These are phyloP conservation scores for Melieria crassipennis DNA, from an alignment of 2,888 invertebrate species.

Conservation along the genomic window DNA sequence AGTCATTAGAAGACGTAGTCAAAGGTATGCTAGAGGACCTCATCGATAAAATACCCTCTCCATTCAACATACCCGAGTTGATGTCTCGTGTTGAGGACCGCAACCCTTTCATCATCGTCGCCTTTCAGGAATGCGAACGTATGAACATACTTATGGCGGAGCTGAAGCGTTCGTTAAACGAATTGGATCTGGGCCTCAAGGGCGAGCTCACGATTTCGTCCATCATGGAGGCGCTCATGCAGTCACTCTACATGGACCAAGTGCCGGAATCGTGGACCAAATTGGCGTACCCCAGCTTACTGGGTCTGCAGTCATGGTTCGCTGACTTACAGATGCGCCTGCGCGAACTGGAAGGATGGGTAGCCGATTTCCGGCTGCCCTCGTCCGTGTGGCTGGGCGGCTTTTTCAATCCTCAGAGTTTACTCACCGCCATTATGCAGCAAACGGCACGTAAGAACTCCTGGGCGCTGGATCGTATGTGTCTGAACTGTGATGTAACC, in stretches of 20 bases:
- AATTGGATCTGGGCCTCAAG: conserved; percentile 89
- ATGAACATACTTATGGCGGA: conserved; percentile 90
- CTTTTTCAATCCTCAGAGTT: conserved; percentile 96
- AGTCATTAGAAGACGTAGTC: conserved; percentile 79
- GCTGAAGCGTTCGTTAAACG: conserved; percentile 82
- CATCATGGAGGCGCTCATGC: conserved; percentile 90
- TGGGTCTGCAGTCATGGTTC: conserved; percentile 87
- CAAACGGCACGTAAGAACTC: conserved; percentile 95
- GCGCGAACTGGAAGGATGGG: conserved; percentile 87
- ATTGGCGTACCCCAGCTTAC: conserved; percentile 87
- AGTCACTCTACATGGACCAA: conserved; percentile 86
- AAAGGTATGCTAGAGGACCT: conserved; percentile 84
- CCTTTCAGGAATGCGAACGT: conserved; percentile 92
- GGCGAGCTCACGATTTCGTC: conserved; percentile 93
- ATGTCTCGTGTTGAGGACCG: conserved; percentile 88
- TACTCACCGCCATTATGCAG: conserved; percentile 97
- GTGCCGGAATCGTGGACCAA: conserved; percentile 89
- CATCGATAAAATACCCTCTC: conserved; percentile 86
- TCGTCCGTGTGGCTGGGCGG: conserved; percentile 92
- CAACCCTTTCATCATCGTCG: conserved; percentile 91
- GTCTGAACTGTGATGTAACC: conserved; percentile 92
- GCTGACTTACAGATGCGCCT: conserved; percentile 83
- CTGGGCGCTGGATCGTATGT: conserved; percentile 96
- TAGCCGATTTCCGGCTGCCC: conserved; percentile 87
- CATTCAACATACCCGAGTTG: conserved; percentile 86